These are phyloP conservation scores for Gila robusta DNA, from an alignment of 2,797 vertebrate species.

Conservation along the genomic window DNA sequence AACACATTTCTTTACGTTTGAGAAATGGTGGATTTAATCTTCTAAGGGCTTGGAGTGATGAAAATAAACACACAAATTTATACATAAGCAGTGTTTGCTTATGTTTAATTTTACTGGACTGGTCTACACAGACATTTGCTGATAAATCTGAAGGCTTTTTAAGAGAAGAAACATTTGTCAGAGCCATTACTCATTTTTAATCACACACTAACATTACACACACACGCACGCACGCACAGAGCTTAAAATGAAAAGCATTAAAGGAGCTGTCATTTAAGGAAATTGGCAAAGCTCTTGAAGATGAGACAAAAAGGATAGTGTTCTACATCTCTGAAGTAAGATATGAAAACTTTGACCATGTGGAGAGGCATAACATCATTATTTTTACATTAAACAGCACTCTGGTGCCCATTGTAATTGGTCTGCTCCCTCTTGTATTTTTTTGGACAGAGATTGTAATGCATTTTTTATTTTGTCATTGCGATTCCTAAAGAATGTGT, in stretches of 20 bases:
- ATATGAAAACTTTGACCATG: constrained; percentile 8
- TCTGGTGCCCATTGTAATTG: constrained; percentile 2
- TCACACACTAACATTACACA: not conserved
- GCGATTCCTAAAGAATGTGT: not conserved
- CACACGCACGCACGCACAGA: not conserved
- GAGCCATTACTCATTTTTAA: constrained; percentile 21
- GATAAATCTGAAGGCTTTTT: constrained; percentile 21
- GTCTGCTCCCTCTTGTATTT: not conserved
- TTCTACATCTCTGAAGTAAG: constrained; percentile 5
- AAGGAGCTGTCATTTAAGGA: constrained; percentile 21
- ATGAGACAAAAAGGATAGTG: constrained; percentile 12
- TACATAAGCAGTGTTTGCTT: not conserved
- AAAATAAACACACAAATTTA: not conserved
- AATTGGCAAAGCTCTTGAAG: constrained; percentile 29
- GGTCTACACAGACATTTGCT: not conserved
- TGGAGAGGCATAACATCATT: not conserved
- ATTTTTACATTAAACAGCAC: constrained; percentile 12
- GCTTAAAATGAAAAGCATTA: constrained; percentile 23
- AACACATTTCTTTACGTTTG: not conserved
- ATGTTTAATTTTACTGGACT: not conserved
- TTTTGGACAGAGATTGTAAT: not conserved
- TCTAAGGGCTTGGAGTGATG: not conserved
- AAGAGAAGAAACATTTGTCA: not conserved
- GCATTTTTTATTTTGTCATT: not conserved
- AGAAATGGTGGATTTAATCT: not conserved